phyloP scores from a whole-genome alignment of 2,888 invertebrate genomes.

The Dolomedes plantarius region DNA sequence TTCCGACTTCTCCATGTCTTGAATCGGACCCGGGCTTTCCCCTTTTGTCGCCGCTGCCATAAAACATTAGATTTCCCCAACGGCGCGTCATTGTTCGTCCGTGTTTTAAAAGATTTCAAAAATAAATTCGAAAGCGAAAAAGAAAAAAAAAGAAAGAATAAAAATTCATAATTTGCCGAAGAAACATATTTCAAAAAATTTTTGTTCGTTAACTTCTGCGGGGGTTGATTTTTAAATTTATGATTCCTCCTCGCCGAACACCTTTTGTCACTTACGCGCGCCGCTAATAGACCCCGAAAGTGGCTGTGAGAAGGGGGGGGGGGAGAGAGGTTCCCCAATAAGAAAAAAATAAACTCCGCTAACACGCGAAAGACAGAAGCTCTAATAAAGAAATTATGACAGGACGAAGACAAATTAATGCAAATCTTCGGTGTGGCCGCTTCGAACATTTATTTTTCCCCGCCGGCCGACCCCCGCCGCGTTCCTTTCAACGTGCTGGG shows the following conservation, averaged over 20 bases:
- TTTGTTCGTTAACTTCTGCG: background rate
- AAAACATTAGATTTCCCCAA: too few species aligned
- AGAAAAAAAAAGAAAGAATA: background rate
- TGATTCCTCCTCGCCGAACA: background rate
- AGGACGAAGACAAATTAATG: conserved; percentile 45
- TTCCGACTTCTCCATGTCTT: too few species aligned
- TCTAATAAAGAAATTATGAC: conserved; percentile 34
- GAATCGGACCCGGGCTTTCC: too few species aligned
- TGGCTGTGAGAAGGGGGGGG: background rate
- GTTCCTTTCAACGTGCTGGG: background rate
- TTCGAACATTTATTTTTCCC: conserved; percentile 31
- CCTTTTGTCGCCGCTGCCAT: too few species aligned
- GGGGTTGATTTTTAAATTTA: conserved; percentile 23
- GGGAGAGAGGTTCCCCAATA: conserved; percentile 18
- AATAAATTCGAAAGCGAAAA: background rate
- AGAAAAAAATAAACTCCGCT: background rate
- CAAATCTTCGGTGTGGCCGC: conserved; percentile 26
- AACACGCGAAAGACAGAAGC: background rate
- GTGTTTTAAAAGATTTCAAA: conserved; percentile 9
- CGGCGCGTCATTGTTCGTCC: background rate
- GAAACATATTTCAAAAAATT: background rate
- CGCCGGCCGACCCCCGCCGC: background rate
- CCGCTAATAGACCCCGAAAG: background rate
- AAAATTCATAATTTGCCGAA: background rate
- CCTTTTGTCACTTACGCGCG: background rate